Percentiles rank a stretch among this genome's conserved stretches.
phyloP scores from a whole-genome alignment of 2,888 invertebrate genomes.

The Andrena bucephala region DNA sequence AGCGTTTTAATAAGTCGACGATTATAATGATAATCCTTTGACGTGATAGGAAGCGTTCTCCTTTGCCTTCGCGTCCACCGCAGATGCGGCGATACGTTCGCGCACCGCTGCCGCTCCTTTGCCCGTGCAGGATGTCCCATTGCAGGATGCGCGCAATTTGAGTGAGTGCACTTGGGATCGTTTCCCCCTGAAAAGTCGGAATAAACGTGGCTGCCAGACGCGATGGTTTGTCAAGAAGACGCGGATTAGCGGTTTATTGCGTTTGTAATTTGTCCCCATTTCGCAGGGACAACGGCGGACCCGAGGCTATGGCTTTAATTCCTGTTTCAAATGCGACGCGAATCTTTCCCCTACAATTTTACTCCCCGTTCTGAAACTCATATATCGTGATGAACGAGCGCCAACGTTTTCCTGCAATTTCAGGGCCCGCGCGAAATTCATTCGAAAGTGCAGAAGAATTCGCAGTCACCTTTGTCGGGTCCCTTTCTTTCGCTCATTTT shows the following conservation, averaged over 20 bases:
- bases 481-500: background rate
- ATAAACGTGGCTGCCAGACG: no score
- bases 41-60: background rate
- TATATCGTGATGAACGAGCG: background rate
- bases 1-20: conserved; percentile 5
- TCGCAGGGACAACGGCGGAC: background rate
- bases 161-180: background rate
- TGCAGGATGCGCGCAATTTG: background rate
- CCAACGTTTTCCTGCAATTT: background rate
- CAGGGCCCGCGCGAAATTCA: background rate
- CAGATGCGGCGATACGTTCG: background rate
- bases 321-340: background rate
- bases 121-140: background rate
- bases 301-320: background rate
- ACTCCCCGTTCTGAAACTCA: background rate
- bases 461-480: background rate
- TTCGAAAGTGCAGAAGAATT: background rate
- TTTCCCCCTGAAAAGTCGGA: background rate
- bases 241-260: background rate
- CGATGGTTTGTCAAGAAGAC: background rate
- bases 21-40: conserved; percentile 40
- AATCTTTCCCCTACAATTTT: background rate
- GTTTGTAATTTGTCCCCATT: no score
- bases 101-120: background rate
- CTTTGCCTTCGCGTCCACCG: conserved; percentile 6